Base-by-base conservation (phyloP, 2,113 vertebrate genomes). In the Pelmatolapia mariae region DNA sequence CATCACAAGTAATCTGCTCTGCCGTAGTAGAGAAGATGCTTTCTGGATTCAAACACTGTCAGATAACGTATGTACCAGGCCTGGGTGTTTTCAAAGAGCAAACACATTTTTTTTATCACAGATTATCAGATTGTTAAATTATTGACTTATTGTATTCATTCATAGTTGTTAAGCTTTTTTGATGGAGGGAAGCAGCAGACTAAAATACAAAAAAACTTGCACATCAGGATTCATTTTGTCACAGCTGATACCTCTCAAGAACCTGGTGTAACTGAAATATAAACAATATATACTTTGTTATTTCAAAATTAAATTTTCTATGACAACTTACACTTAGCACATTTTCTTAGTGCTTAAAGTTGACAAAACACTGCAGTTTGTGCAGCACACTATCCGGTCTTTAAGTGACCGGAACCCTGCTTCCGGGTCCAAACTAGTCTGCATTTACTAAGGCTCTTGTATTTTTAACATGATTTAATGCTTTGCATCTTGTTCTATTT, bases 121-220 rank as follows among this genome's bases (percentile, higher is more conserved):
- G 53, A 78, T 87, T n/a, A 91, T 81, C 36, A 82, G 80, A 81
- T 80, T 91, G 73, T 71, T 78, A 88, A 89, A 91, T n/a, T 81
- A 52, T 71, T 83, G 86, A 82, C 8, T 85, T 83, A 56, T 81
- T 8, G 7, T 8, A 31, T 45, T 45, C 36, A 84, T 80, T 36
- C 80, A 24, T 43, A 86, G 54, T 57, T 10, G 63, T 86, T 24
- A 71, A 50, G 38, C 12, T 54, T 22, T 81, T 33, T 52, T 84
- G 63, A 83, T 45, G 8, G 43, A 59, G 38, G 5, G 12, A 83
- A 84, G 56, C 81, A n/a, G 24, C 22, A 52, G 6, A 76, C 22
- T 59, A 22, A 88, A 90, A 80, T 36, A 79, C 18, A 85, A 85
- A 84, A 79, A 53, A 61, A 54, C 13, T n/a, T 8, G 12, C 83